Percentiles rank a stretch among this genome's conserved stretches.
phyloP scores from a whole-genome alignment of 2,797 vertebrate genomes.

The Capromys pilorides region DNA sequence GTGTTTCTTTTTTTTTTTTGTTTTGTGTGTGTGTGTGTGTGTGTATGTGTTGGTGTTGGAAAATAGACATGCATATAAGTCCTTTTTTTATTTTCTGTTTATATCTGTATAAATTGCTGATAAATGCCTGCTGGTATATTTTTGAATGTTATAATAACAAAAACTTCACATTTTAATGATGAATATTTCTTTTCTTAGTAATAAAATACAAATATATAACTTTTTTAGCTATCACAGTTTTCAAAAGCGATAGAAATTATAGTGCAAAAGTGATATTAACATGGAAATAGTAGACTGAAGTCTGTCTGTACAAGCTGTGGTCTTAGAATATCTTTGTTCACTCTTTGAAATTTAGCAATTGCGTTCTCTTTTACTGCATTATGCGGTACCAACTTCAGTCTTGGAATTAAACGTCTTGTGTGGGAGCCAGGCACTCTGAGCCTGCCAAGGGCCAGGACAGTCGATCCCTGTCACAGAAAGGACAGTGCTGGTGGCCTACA shows the following conservation, averaged over 20 bases:
- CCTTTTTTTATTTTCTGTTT: constrained; percentile 42
- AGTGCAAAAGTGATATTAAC: not conserved
- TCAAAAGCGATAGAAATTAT: not conserved
- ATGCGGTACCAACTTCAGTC: not conserved
- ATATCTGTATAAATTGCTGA: not conserved
- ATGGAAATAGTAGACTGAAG: not conserved
- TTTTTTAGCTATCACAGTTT: not conserved
- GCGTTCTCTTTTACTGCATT: not conserved
- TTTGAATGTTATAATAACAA: not conserved
- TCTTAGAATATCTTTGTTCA: not conserved
- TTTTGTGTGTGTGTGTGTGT: too few species aligned
- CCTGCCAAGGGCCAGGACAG: fast-evolving
- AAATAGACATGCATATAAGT: not conserved
- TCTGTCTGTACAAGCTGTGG: not conserved
- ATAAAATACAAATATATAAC: not conserved
- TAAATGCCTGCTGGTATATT: not conserved
- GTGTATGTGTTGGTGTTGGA: not conserved
- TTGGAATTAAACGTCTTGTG: not conserved
- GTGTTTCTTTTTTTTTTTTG: not conserved
- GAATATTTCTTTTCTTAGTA: constrained; percentile 8
- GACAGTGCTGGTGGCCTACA: not conserved
- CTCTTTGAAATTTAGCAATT: not conserved
- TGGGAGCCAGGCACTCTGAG: not conserved
- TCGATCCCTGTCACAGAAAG: not conserved
- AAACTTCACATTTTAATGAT: not conserved